phyloP scores from a whole-genome alignment of 2,113 vertebrate species.

The Urocitellus parryii region DNA sequence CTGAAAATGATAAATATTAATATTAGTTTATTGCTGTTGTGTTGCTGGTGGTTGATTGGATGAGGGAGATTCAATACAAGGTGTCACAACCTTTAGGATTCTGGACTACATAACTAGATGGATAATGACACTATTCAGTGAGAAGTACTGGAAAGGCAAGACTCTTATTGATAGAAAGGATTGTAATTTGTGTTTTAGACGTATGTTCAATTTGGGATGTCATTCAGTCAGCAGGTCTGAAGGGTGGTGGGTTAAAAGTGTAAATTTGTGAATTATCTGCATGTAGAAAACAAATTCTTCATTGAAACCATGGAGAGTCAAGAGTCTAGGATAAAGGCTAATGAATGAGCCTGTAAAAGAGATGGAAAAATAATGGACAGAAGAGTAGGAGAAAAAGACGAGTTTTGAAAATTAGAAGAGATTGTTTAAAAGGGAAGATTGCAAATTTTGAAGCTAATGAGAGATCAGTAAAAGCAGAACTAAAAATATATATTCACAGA shows the following conservation, averaged over 20 bases:
- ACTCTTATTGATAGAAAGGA: neutral
- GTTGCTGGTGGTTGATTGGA: neutral
- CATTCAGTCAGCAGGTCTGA: neutral
- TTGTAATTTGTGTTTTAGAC: conserved; percentile 1
- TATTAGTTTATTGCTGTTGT: neutral
- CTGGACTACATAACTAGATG: neutral
- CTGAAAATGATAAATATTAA: neutral
- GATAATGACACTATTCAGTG: neutral
- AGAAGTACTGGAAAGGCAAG: neutral
- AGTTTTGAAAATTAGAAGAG: conserved; percentile 39
- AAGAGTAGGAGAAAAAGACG: neutral
- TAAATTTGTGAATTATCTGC: neutral
- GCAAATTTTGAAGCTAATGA: neutral
- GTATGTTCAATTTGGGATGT: neutral
- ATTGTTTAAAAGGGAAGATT: conserved; percentile 33
- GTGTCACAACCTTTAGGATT: neutral
- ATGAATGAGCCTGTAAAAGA: neutral
- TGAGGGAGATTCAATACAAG: neutral
- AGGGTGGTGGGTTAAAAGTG: conserved; percentile 1
- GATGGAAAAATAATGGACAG: neutral
- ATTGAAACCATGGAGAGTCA: neutral
- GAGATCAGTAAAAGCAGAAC: neutral
- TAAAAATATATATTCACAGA: neutral
- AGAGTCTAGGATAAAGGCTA: conserved; percentile 10
- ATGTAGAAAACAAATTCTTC: neutral